Evolutionary conservation across 2,888 invertebrate genomes (phyloP).

Genomic region (Campoplex capitator): DNA sequence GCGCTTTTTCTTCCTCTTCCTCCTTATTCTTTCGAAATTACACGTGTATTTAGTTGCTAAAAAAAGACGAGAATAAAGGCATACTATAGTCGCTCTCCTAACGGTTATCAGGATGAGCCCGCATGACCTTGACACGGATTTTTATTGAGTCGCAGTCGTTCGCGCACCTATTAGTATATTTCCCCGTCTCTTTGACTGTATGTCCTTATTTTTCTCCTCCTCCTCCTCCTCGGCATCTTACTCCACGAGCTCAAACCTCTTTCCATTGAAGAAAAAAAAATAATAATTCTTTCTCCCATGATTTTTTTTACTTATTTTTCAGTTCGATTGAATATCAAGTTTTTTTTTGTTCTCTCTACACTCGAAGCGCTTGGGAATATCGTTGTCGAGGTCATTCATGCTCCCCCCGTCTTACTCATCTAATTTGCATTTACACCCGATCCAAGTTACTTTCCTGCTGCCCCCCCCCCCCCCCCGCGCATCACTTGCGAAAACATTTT

Average conservation of each 20-base stretch:
- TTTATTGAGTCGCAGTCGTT: conserved; percentile 15
- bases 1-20: conserved; percentile 19
- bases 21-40: conserved; percentile 44
- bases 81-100: not conserved
- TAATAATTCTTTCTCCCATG: too few species aligned
- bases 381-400: not conserved
- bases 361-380: not conserved
- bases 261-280: not conserved
- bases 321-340: not conserved
- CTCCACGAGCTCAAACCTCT: too few species aligned
- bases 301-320: too few species aligned
- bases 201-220: conserved; percentile 5
- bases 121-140: conserved; percentile 63
- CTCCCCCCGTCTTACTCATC: not conserved
- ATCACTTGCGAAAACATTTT: not conserved
- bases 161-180: not conserved
- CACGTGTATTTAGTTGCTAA: conserved; percentile 3
- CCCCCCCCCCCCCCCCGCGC: too few species aligned
- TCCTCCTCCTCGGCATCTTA: not conserved
- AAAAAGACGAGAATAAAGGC: not conserved
- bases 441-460: not conserved
- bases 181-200: conserved; percentile 1
- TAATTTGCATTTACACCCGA: conserved; percentile 18
- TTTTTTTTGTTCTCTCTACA: not conserved
- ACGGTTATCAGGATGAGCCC: conserved; percentile 57